Conservation (phyloP, 2,797 vertebrate species). For the Lutjanus campechanus region DNA sequence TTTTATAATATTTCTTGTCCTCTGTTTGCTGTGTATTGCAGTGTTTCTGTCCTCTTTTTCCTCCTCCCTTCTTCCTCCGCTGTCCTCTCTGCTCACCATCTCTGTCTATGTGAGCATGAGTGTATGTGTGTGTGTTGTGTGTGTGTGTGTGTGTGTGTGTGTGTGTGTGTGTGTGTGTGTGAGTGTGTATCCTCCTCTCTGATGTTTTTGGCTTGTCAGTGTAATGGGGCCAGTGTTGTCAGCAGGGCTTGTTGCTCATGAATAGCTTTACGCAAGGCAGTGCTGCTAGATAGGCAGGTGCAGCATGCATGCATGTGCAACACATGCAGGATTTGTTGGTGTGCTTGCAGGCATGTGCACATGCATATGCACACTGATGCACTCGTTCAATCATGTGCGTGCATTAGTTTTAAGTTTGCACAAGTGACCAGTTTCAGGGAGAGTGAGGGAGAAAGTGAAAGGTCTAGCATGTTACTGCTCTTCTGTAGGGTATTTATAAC, state of each 20-base stretch:
- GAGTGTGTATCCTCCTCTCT: slow-evolving; percentile 57
- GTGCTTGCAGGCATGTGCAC: slow-evolving; percentile 12
- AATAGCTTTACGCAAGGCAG: slow-evolving; percentile 78
- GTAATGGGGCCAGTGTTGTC: slow-evolving; percentile 84
- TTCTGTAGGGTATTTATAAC: slow-evolving; percentile 80
- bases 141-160: slow-evolving; percentile 32
- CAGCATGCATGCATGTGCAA: slow-evolving; percentile 46
- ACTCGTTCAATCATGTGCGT: background rate
- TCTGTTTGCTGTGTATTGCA: slow-evolving; percentile 36
- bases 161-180: slow-evolving; percentile 30
- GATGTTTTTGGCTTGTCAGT: slow-evolving; percentile 85
- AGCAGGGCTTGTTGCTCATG: slow-evolving; percentile 78
- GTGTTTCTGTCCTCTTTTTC: slow-evolving; percentile 49
- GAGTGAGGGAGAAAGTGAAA: slow-evolving; percentile 39
- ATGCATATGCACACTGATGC: background rate
- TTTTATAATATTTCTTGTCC: slow-evolving; percentile 32
- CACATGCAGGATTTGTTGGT: slow-evolving; percentile 45
- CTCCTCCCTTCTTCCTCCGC: slow-evolving; percentile 32
- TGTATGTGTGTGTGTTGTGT: slow-evolving; percentile 25
- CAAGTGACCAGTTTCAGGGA: slow-evolving; percentile 35
- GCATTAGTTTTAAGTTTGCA: slow-evolving; percentile 34
- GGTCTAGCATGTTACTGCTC: slow-evolving; percentile 55
- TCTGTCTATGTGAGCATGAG: slow-evolving; percentile 47
- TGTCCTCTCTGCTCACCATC: slow-evolving; percentile 67
- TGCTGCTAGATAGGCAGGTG: slow-evolving; percentile 64